Evolutionary conservation across 1,140 invertebrate species (phyloP).

Genomic region (Diorhabda elongata): DNA sequence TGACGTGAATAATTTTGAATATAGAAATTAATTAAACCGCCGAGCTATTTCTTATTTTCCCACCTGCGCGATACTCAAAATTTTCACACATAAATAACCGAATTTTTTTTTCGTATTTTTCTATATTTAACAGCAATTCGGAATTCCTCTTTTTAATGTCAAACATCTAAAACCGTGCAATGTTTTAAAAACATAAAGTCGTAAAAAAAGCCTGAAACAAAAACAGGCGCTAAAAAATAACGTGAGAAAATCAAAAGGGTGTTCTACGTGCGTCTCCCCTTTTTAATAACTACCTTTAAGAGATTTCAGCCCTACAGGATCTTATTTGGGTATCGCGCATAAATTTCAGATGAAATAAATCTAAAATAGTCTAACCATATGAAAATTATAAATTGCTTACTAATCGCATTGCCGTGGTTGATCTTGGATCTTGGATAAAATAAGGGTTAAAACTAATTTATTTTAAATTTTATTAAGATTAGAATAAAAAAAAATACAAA

Average conservation of each 20-base stretch:
- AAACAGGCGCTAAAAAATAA: slow-evolving; percentile 14
- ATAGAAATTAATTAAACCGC: too few species aligned
- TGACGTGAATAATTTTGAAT: too few species aligned
- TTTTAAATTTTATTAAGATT: too few species aligned
- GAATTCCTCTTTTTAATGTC: slow-evolving; percentile 17
- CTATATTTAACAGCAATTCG: slow-evolving; percentile 17
- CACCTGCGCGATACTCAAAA: neutral
- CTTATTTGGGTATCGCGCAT: neutral
- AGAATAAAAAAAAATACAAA: too few species aligned
- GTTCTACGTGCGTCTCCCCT: neutral
- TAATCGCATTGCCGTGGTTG: too few species aligned
- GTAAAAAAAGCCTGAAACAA: slow-evolving; percentile 3
- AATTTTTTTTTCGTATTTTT: slow-evolving; percentile 6
- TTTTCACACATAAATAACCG: slow-evolving; percentile 19
- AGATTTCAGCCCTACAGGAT: slow-evolving; percentile 5
- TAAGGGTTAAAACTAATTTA: too few species aligned
- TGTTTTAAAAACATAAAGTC: slow-evolving; percentile 18
- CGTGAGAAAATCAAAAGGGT: slow-evolving; percentile 17
- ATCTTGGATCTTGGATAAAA: too few species aligned
- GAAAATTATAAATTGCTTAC: slow-evolving; percentile 14
- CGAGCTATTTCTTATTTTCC: too few species aligned
- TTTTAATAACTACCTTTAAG: neutral
- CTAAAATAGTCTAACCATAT: slow-evolving; percentile 16
- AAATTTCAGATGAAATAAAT: slow-evolving; percentile 16
- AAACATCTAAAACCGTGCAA: slow-evolving; percentile 16